These are phyloP conservation scores for Ephialtes manifestator DNA, from an alignment of 2,888 invertebrate species.

Conservation along the genomic window DNA sequence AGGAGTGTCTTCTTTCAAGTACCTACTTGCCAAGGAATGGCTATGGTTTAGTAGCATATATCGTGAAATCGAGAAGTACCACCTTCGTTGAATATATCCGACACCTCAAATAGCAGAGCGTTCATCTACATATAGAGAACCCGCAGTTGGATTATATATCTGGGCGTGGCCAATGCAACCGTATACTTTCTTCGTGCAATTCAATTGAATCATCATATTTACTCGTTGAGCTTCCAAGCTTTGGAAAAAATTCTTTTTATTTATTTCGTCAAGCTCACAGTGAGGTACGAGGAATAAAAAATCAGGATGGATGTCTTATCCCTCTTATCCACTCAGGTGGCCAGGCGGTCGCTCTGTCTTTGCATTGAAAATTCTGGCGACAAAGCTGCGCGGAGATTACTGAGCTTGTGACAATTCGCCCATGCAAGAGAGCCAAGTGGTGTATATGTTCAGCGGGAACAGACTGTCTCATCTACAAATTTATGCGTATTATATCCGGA, in stretches of 20 bases:
- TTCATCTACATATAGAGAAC: background rate
- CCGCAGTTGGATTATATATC: conserved; percentile 1
- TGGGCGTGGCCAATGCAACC: background rate
- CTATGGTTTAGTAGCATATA: conserved; percentile 44
- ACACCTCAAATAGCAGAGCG: conserved; percentile 22
- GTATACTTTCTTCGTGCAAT: background rate
- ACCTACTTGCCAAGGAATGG: conserved; percentile 42
- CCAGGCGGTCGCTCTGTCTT: conserved; percentile 69
- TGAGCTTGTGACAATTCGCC: conserved; percentile 77
- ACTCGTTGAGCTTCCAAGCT: background rate
- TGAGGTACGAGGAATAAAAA: conserved; percentile 7
- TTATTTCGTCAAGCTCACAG: conserved; percentile 21
- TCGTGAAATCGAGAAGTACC: conserved; percentile 44
- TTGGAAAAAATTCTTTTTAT: conserved; percentile 12
- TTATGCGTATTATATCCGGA: conserved; percentile 43
- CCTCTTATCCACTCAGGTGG: conserved; percentile 60
- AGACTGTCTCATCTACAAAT: conserved; percentile 35
- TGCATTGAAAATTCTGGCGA: conserved; percentile 19
- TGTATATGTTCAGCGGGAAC: conserved; percentile 24
- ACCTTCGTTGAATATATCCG: conserved; percentile 13
- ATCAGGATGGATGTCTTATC: conserved; percentile 63
- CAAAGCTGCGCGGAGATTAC: conserved; percentile 76
- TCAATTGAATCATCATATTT: conserved; percentile 38
- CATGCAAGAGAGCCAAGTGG: conserved; percentile 63
- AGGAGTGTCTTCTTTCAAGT: conserved; percentile 19